Base-by-base conservation (phyloP, 64 coral and sea anemone genomes). In the Trachythela sp. region DNA sequence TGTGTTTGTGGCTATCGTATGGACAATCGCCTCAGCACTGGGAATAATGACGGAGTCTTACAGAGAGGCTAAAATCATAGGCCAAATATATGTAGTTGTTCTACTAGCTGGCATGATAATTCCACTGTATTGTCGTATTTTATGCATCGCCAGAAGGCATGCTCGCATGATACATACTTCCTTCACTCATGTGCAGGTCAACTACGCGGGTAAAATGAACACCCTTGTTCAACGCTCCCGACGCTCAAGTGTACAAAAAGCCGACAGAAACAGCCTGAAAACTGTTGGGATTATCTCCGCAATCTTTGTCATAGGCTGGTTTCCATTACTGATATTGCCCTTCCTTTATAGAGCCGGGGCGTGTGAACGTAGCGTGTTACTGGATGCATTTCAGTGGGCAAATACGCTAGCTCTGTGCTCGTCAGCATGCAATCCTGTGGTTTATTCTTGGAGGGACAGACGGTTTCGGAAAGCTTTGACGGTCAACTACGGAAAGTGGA, bases 291-390 rank as follows among this genome's bases (percentile, higher is more conserved):
- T 50, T 24, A 91, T 99, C 43, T 84, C 92, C 40, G 41, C 36
- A n/a, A 77, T 93, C 11, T 99, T 99, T 77, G 86, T 91, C 24
- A 36, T 99, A 42, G 94, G 96, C 42, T 99, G 96, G 96, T 84
- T 99, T 20, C 96, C 96, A 86, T 34, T 99, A 1, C 50, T 94
- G 22, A 86, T 89, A 17, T 32, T 93, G n/a, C 91, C 93, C 24
- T 93, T 92, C 50, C 15, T 92, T 22, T 95, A 95, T 54, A 68
- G 85, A 34, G 91, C 59, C 18, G 29, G 13, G 15, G 24, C 24
- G 32, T 48, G 50, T 13, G 84, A 85, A 13, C 90, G 35, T 40
- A 35, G 24, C 17, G 64, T 22, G 54, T 39, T 88, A 8, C 70
- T 92, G 15, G 56, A 68, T 13, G 87, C 87, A 24, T 93, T 99